Percentiles rank a stretch among this genome's conserved stretches.
Evolutionary conservation across 2,888 invertebrate genomes (phyloP).

Genomic region (Agonopterix heracliana): DNA sequence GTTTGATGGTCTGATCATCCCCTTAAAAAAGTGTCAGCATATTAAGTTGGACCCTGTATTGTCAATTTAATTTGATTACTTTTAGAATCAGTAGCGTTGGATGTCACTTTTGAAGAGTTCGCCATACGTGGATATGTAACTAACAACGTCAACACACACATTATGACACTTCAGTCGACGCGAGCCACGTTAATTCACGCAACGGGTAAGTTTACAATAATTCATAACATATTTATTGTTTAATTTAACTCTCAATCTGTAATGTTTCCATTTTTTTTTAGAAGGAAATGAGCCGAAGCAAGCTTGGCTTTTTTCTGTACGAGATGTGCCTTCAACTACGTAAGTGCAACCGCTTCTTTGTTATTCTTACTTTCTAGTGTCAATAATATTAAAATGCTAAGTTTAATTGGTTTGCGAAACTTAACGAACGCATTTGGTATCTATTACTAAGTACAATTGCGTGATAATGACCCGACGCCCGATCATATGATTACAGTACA

Average conservation of each 20-base stretch:
- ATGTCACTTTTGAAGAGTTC: constrained; percentile 76
- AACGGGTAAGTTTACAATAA: constrained; percentile 30
- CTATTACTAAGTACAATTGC: too few relatives aligned
- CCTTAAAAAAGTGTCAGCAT: too few relatives aligned
- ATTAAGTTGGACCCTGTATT: background rate
- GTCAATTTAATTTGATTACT: background rate
- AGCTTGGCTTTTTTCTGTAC: constrained; percentile 60
- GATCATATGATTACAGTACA: too few relatives aligned
- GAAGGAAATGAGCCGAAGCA: constrained; percentile 27
- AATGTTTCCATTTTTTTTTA: background rate
- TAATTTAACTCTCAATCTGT: too few relatives aligned
- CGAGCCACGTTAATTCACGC: constrained; percentile 46
- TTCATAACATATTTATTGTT: background rate
- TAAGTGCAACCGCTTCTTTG: constrained; percentile 26
- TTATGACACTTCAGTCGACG: constrained; percentile 33
- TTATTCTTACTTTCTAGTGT: too few relatives aligned
- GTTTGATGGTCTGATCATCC: too few relatives aligned
- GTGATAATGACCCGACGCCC: too few relatives aligned
- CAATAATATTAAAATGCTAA: too few relatives aligned
- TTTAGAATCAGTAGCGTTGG: constrained; percentile 78
- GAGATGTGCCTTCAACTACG: constrained; percentile 43
- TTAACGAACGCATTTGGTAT: too few relatives aligned
- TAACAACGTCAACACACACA: constrained; percentile 33
- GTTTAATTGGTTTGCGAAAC: too few relatives aligned
- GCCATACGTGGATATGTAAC: constrained; percentile 45